These are phyloP conservation scores for Taxidea taxus DNA, from an alignment of 2,113 vertebrate species.

Conservation along the genomic window DNA sequence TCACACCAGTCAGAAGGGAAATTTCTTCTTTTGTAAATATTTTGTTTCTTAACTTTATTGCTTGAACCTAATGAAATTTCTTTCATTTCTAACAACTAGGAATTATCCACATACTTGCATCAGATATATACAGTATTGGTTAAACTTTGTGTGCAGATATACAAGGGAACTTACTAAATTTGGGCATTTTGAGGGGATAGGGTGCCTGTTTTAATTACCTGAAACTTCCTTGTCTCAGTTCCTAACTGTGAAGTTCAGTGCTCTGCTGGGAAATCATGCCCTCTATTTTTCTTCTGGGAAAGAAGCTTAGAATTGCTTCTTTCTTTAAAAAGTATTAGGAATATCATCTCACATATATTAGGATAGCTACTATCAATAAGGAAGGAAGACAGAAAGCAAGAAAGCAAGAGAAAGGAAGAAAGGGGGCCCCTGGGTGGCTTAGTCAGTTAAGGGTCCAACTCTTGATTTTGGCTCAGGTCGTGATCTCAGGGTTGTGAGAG, in stretches of 20 bases:
- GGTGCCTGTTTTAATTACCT: not conserved
- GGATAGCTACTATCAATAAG: not conserved
- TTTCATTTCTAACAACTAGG: not conserved
- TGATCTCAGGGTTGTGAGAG: not conserved
- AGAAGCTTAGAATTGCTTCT: not conserved
- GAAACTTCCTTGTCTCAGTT: not conserved
- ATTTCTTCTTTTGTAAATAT: not conserved
- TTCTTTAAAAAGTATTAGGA: not conserved
- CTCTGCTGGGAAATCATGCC: not conserved
- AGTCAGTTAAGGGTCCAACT: not conserved
- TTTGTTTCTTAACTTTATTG: not conserved
- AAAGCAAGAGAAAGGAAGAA: not conserved
- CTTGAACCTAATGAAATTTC: not conserved
- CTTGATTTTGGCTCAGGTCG: not conserved
- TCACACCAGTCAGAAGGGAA: not conserved
- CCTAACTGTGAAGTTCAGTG: not conserved
- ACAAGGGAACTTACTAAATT: not conserved
- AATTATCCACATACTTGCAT: not conserved
- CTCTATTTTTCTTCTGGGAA: not conserved
- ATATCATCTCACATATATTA: not conserved
- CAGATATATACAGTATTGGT: not conserved
- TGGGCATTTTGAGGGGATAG: not conserved
- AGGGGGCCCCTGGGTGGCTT: not conserved
- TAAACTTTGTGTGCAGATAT: not conserved
- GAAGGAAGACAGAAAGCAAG: not conserved